A percentile compares a stretch with the other conserved stretches of the same genome.
Evolutionary conservation across 2,113 vertebrate species (phyloP).

Genomic region (Cyanoliseus patagonus): DNA sequence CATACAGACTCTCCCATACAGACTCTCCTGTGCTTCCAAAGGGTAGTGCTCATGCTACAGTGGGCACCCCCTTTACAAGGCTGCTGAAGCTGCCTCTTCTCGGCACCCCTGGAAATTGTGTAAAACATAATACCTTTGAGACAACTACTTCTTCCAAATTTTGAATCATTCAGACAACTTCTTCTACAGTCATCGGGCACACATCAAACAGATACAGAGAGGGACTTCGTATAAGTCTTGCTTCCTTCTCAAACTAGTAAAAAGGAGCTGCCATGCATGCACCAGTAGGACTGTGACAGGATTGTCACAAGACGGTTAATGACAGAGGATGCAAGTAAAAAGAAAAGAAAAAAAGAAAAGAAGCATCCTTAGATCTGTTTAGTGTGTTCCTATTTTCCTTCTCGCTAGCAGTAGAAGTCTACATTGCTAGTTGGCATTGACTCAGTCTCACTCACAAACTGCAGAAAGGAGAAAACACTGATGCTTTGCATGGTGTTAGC

Average conservation of each 20-base stretch:
- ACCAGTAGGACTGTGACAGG: neutral
- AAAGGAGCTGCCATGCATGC: neutral
- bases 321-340: neutral
- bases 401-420: neutral
- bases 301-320: neutral
- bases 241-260: neutral
- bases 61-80: neutral
- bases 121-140: neutral
- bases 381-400: neutral
- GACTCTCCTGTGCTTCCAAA: neutral
- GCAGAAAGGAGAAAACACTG: neutral
- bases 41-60: neutral
- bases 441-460: neutral
- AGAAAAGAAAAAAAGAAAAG: neutral
- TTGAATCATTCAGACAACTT: neutral
- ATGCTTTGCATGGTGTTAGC: neutral
- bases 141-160: neutral
- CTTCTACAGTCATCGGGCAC: neutral
- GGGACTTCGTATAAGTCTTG: neutral
- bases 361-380: neutral
- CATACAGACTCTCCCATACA: rapidly evolving
- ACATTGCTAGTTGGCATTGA: neutral
- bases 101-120: neutral
- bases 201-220: neutral
- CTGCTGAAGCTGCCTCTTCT: neutral